phyloP scores from a whole-genome alignment of 2,888 invertebrate genomes.

The Electrophaes corylata region DNA sequence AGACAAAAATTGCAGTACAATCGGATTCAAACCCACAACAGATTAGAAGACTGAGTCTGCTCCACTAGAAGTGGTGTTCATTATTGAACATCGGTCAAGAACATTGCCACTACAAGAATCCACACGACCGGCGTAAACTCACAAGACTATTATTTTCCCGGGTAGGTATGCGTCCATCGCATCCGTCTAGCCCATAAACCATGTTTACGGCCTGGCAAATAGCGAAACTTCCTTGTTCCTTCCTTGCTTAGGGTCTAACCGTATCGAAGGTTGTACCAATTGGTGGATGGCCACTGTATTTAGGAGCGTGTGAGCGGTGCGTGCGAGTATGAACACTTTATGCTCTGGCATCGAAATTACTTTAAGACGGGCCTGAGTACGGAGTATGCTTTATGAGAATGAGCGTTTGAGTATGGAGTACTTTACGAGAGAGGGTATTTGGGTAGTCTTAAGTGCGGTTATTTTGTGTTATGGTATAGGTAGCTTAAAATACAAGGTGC shows the following conservation, averaged over 20 bases:
- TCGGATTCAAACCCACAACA: too few species aligned
- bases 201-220: slow-evolving; percentile 62
- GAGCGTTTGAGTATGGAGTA: slow-evolving; percentile 5
- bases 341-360: slow-evolving; percentile 13
- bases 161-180: slow-evolving; percentile 36
- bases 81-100: too few species aligned
- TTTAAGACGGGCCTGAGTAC: slow-evolving; percentile 21
- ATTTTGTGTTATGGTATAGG: not conserved
- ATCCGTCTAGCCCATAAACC: slow-evolving; percentile 56
- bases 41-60: too few species aligned
- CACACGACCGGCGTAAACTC: not conserved
- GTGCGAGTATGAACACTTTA: slow-evolving; percentile 16
- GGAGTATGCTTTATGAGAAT: slow-evolving; percentile 13
- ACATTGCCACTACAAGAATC: not conserved
- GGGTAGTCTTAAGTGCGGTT: slow-evolving; percentile 12
- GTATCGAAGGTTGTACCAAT: slow-evolving; percentile 55
- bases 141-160: slow-evolving; percentile 2
- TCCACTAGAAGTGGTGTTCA: too few species aligned
- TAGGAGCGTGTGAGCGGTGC: slow-evolving; percentile 45
- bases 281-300: slow-evolving; percentile 48
- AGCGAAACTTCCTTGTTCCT: slow-evolving; percentile 57
- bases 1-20: too few species aligned
- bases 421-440: not conserved
- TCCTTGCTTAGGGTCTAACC: slow-evolving; percentile 43
- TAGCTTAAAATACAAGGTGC: not conserved